Evolutionary conservation across 2,113 vertebrate genomes (phyloP), one percentile per base, ranked within the genome.

Genomic region (Regulus satrapa): DNA sequence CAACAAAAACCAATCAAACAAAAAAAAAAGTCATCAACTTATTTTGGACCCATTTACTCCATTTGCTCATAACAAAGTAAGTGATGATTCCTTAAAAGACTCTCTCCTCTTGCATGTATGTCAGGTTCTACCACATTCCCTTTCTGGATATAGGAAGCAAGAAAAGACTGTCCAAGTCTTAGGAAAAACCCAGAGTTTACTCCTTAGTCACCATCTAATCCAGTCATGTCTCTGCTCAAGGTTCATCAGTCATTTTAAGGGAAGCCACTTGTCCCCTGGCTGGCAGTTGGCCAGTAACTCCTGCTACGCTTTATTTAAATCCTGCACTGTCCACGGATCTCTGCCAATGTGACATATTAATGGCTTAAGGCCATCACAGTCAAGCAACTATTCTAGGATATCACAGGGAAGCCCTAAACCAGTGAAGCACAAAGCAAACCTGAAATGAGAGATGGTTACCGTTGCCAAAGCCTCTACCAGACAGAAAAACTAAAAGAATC

Each of bases 281-380:
- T 95, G 94, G 93, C 95, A 89, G 32, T 10, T 38, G 64, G 92
- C 93, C 93, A 91, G 67, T 59, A 49, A 76, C 78, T 91, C 85
- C 87, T 89, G 87, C 85, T 73, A 54, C 34, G 78, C 92, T 93
- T 91, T 89, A 94, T 94, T 95, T 96, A 95, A 96, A 93, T 59
- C 92, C 91, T 82, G 28, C 73, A 54, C 92, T 94, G 78, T 69
- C 79, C 78, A 89, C 3, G 3, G 67, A 91, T 82, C 93, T 88
- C 92, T 81, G 89, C 87, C 81, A 94, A 46, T 76, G 68, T 32
- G 74, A 85, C 78, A 64, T 85, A 89, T 82, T 95, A 96, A 94
- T 83, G 92, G 78, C 81, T 88, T 91, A 94, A 91, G 58, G 87
- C 87, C 78, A 83, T 23, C 89, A 61, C 64, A 91, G 89, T 55